Conservation (phyloP, 64 coral and sea anemone species). For the Pocillopora verrucosa region DNA sequence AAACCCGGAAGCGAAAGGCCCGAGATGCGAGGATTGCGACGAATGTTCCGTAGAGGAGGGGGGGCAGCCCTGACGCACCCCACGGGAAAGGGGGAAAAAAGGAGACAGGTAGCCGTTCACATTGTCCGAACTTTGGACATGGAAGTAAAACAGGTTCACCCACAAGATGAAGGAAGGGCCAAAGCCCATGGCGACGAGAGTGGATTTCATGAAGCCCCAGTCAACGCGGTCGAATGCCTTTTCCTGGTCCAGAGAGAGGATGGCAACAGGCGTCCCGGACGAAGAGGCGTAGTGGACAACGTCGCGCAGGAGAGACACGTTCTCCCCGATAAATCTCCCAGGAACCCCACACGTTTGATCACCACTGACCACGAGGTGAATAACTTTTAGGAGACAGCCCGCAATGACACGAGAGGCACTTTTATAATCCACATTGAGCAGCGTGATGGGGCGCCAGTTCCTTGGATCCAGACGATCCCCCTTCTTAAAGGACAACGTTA, state of each 20-base stretch:
- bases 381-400: not conserved
- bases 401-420: not conserved
- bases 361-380: not conserved
- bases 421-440: constrained; percentile 10
- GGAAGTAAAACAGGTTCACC: no score
- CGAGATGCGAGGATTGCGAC: no score
- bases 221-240: constrained; percentile 59
- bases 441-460: not conserved
- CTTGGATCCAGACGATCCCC: not conserved
- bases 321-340: constrained; percentile 36
- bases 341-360: constrained; percentile 34
- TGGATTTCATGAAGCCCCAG: not conserved
- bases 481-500: not conserved
- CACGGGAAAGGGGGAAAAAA: no score
- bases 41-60: no score
- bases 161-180: no score
- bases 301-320: not conserved
- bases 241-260: constrained; percentile 38
- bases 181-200: no score
- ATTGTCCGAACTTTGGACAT: no score
- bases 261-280: not conserved
- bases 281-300: not conserved
- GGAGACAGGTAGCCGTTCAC: no score
- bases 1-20: no score
- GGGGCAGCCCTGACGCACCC: no score